Base-by-base conservation (phyloP, 2,113 vertebrate species). In the Melanotaenia duboulayi region DNA sequence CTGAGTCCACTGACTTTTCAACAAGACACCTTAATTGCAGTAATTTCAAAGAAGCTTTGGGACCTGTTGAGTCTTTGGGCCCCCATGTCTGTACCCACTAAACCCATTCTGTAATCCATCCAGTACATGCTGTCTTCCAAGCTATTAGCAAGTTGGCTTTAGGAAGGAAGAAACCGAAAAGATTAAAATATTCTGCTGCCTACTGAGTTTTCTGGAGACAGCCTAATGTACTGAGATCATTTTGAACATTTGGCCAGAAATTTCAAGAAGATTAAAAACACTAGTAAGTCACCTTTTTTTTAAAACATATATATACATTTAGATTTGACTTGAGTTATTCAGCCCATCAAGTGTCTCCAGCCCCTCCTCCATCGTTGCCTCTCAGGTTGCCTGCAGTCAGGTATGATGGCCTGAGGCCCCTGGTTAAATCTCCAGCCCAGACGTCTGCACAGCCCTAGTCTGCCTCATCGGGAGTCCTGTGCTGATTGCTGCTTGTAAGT, bases 351-450 rank as follows among this genome's bases (percentile, higher is more conserved):
- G 19, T 37, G 9, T 54, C 66, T 60, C 73, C 51, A n/a, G 24
- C 39, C 57, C 76, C 44, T 16, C 67, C 56, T 49, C 11, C 56
- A 17, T 39, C 54, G 14, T 22, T 10, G 35, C 14, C n/a, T 90
- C 80, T 91, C 82, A 84, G 84, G 86, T 89, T 90, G 80, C 90
- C 84, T 84, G 71, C 71, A 84, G 80, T 80, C 81, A 85, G 82
- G 80, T 87, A 83, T 71, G 87, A 87, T 74, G 81, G 78, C 88
- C 89, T 50, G 40, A 84, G 88, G 87, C 87, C 71, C 74, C 57
- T 11, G n/a, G 63, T 62, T 76, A 89, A 92, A 89, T 82, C 88
- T 80, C 65, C 81, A 89, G 91, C 80, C 89, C 78, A 92, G 91
- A 90, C 90, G 91, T 91, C 91, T 92, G 83, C 87, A 23, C 20